Conservation (phyloP, 2,888 invertebrate species). For the Tenthredo scrophulariae region DNA sequence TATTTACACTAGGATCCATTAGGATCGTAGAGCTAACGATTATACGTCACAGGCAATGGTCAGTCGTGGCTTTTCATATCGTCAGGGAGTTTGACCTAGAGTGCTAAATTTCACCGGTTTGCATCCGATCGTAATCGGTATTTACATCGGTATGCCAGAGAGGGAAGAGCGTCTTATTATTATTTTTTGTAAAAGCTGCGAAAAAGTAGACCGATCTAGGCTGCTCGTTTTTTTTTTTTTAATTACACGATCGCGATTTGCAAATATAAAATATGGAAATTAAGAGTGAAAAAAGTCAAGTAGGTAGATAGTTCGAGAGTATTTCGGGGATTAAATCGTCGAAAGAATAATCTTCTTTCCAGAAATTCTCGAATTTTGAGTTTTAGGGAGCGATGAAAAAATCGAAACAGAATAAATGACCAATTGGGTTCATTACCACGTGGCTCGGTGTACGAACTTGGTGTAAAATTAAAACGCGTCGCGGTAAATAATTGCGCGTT, state of each 20-base stretch:
- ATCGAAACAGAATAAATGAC: too few relatives aligned
- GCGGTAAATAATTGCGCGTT: neutral
- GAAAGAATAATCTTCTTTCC: too few relatives aligned
- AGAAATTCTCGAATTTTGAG: too few relatives aligned
- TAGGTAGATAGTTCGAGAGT: too few relatives aligned
- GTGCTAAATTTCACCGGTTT: constrained; percentile 41
- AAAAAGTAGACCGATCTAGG: too few relatives aligned
- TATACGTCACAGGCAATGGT: neutral
- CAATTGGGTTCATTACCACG: too few relatives aligned
- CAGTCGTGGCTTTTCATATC: neutral
- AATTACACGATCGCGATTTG: neutral
- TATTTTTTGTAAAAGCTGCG: too few relatives aligned
- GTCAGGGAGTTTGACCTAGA: constrained; percentile 32
- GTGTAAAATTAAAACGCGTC: neutral
- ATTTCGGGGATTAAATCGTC: too few relatives aligned
- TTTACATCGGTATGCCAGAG: neutral
- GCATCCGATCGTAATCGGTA: neutral
- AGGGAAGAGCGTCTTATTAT: too few relatives aligned
- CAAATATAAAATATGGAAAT: neutral
- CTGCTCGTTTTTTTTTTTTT: too few relatives aligned
- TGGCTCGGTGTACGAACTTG: neutral
- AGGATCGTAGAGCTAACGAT: constrained; percentile 3
- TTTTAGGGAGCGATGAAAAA: too few relatives aligned
- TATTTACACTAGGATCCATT: neutral
- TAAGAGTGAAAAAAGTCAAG: constrained; percentile 8